Evolutionary conservation across 2,113 vertebrate species (phyloP).

Genomic region (Thamnophis sirtalis): DNA sequence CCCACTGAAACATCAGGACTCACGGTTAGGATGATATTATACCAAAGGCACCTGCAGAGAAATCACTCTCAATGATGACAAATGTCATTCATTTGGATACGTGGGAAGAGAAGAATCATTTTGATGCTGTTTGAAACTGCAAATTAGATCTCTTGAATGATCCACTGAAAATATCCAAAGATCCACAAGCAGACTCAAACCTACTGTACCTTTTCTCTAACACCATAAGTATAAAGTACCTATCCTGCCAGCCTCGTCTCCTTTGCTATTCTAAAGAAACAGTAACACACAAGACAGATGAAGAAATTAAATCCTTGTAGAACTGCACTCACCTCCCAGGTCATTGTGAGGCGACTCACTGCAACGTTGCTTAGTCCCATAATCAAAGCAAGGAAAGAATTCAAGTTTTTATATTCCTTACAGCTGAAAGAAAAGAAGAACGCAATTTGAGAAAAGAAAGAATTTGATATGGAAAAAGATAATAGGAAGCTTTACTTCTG

Average conservation of each 20-base stretch:
- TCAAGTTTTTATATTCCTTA: constrained; percentile 96
- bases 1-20: too few relatives aligned
- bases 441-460: neutral
- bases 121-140: neutral
- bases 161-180: neutral
- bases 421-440: constrained; percentile 80
- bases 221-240: neutral
- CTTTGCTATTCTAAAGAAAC: neutral
- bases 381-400: constrained; percentile 92
- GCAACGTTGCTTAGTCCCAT: constrained; percentile 98
- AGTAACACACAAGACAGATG: neutral
- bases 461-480: neutral
- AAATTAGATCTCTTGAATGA: neutral
- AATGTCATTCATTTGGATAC: neutral
- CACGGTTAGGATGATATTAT: neutral
- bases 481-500: neutral
- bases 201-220: neutral
- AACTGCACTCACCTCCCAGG: constrained; percentile 89
- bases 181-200: neutral
- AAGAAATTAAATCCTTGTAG: constrained; percentile 29
- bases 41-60: neutral
- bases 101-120: neutral
- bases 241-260: neutral
- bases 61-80: neutral
- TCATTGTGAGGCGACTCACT: constrained; percentile 88